phyloP scores from a whole-genome alignment of 2,888 invertebrate genomes.

The Theristus sp. region DNA sequence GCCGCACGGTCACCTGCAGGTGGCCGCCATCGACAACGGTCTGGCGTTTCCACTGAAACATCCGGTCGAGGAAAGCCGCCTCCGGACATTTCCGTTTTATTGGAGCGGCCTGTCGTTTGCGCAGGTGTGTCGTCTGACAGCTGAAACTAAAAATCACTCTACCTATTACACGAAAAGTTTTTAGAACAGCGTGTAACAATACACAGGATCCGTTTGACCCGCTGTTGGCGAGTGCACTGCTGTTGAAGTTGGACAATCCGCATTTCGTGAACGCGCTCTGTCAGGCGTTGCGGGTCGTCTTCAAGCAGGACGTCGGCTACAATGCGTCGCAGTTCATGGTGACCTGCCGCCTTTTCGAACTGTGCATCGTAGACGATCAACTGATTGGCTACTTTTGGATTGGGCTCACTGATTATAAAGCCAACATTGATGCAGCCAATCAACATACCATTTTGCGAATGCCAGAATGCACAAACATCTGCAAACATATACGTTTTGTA shows the following conservation, averaged over 20 bases:
- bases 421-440: too few species aligned
- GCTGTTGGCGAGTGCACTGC: neutral
- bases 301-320: neutral
- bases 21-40: constrained; percentile 92
- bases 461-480: too few species aligned
- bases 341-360: neutral
- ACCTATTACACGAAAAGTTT: too few species aligned
- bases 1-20: neutral
- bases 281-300: neutral
- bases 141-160: too few species aligned
- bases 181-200: too few species aligned
- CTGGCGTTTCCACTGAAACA: constrained; percentile 95
- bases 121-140: neutral
- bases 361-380: too few species aligned
- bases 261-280: neutral
- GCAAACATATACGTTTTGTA: too few species aligned
- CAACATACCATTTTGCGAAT: too few species aligned
- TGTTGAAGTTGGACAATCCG: neutral
- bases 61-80: constrained; percentile 37
- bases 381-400: too few species aligned
- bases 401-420: too few species aligned
- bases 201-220: neutral
- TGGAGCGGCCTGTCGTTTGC: neutral
- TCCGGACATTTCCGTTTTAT: neutral
- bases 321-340: neutral